Evolutionary conservation across 1,140 invertebrate genomes (phyloP).

Genomic region (Caenorhabditis tropicalis): DNA sequence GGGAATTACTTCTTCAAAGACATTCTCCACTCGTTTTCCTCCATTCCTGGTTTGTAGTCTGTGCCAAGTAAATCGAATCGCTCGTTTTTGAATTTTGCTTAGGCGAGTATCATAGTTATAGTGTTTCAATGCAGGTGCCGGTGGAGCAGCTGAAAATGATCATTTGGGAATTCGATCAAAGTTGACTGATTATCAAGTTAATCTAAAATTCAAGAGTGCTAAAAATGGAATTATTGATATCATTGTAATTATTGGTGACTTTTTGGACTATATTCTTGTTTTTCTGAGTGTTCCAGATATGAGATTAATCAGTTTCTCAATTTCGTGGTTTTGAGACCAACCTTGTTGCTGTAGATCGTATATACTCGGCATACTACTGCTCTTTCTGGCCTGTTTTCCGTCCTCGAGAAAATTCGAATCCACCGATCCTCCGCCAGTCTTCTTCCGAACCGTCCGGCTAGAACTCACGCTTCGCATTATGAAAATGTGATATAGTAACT

Average conservation of each 20-base stretch:
- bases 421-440: constrained; percentile 41
- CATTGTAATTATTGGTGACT: too few species aligned
- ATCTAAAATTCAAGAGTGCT: too few species aligned
- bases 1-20: constrained; percentile 68
- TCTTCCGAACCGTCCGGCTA: constrained; percentile 31
- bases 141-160: constrained; percentile 21
- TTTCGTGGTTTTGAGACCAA: too few species aligned
- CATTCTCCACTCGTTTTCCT: constrained; percentile 70
- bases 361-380: constrained; percentile 55
- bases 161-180: too few species aligned
- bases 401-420: constrained; percentile 25
- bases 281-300: too few species aligned
- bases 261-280: too few species aligned
- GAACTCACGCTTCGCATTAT: constrained; percentile 37
- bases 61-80: constrained; percentile 71
- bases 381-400: constrained; percentile 38
- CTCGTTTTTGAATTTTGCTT: constrained; percentile 68
- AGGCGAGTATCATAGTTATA: constrained; percentile 71
- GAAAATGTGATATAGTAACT: constrained; percentile 3
- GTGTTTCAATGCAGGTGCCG: constrained; percentile 51
- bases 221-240: too few species aligned
- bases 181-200: too few species aligned
- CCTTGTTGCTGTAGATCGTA: constrained; percentile 45
- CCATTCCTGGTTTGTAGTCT: constrained; percentile 70
- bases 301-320: too few species aligned